Percentiles rank a stretch among this genome's conserved stretches.
Conservation (phyloP, 2,113 vertebrate genomes). For the Caretta caretta region DNA sequence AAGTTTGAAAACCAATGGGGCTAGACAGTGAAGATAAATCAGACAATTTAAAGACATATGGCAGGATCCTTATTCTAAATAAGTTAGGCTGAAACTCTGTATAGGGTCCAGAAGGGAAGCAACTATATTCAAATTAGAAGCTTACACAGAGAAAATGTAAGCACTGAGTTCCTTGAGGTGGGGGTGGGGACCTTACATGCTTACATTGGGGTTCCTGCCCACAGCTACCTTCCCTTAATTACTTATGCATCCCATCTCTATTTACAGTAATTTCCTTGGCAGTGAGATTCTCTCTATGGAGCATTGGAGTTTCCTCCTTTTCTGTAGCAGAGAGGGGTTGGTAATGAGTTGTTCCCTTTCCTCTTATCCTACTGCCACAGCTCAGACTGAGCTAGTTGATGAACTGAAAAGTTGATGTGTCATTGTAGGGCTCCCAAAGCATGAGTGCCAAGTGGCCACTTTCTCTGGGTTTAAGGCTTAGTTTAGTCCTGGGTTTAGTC, state of each 20-base stretch:
- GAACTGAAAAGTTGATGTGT: constrained; percentile 16
- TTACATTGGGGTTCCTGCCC: neutral
- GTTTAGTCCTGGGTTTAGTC: neutral
- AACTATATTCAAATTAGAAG: constrained; percentile 55
- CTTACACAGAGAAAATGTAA: constrained; percentile 12
- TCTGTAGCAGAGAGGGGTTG: neutral
- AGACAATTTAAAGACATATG: neutral
- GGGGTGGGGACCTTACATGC: constrained; percentile 7
- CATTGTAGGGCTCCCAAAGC: neutral
- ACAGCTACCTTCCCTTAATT: constrained; percentile 23
- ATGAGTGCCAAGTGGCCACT: neutral
- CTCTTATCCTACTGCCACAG: constrained; percentile 33
- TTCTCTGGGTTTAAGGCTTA: neutral
- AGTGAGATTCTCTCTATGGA: neutral
- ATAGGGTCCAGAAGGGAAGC: constrained; percentile 44
- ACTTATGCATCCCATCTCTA: constrained; percentile 8
- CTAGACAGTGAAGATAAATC: constrained; percentile 4
- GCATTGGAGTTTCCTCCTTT: constrained; percentile 18
- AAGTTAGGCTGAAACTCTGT: constrained; percentile 17
- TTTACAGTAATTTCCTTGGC: constrained; percentile 34
- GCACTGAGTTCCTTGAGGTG: neutral
- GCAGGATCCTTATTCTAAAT: constrained; percentile 18
- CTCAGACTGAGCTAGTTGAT: neutral
- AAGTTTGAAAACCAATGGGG: no score
- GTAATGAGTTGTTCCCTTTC: constrained; percentile 29